Percentiles rank a stretch among this genome's conserved stretches.
These are phyloP conservation scores for Parnassius smintheus DNA, from an alignment of 2,888 invertebrate species.

Conservation along the genomic window DNA sequence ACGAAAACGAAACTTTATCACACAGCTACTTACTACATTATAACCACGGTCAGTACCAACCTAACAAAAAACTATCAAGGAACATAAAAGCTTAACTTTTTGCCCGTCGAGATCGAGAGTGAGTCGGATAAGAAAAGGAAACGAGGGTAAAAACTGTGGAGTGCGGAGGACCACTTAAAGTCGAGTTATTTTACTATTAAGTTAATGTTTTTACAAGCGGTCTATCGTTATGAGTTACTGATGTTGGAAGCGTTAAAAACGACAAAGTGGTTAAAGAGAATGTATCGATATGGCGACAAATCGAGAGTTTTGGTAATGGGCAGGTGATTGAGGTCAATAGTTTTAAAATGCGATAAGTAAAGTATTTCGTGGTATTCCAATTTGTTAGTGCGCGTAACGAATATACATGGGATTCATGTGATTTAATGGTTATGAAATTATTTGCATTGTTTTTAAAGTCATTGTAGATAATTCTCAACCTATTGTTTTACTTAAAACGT, in stretches of 20 bases:
- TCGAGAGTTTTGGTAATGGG: not conserved
- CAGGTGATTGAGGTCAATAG: slow-evolving; percentile 13
- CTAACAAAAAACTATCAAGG: slow-evolving; percentile 19
- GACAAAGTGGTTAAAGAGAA: not conserved
- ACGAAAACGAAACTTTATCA: slow-evolving; percentile 21
- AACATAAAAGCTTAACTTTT: slow-evolving; percentile 23
- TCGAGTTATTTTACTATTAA: slow-evolving; percentile 29
- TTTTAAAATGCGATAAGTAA: slow-evolving; percentile 3
- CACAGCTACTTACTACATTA: not conserved
- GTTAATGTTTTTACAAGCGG: slow-evolving; percentile 24
- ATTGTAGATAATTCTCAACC: too few species aligned
- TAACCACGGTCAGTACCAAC: slow-evolving; percentile 3
- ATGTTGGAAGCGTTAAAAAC: slow-evolving; percentile 15
- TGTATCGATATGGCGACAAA: slow-evolving; percentile 13
- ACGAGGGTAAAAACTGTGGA: slow-evolving; percentile 26
- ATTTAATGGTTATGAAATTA: too few species aligned
- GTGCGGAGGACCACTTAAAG: slow-evolving; percentile 31
- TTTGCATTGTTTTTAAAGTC: too few species aligned
- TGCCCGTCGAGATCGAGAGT: slow-evolving; percentile 27
- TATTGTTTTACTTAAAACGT: too few species aligned
- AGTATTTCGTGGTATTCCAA: not conserved
- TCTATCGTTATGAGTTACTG: slow-evolving; percentile 6
- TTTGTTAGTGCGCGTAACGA: slow-evolving; percentile 18
- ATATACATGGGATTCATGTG: too few species aligned
- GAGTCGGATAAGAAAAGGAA: slow-evolving; percentile 13